Base-by-base conservation (phyloP, 1,140 invertebrate species). In the Heliconius himera region DNA sequence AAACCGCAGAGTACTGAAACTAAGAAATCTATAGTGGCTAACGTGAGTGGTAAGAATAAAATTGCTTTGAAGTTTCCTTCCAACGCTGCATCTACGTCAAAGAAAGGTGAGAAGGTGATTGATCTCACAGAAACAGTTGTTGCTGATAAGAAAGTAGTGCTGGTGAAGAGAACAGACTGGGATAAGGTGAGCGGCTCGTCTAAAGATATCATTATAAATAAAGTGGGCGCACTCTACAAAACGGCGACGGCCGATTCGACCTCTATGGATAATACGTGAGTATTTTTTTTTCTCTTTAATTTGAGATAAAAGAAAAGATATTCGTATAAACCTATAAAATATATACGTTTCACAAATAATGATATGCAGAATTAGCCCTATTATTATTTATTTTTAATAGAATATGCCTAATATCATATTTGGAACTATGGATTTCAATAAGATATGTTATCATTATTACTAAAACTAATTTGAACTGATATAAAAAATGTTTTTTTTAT, bases 191-290 rank as follows among this genome's bases (percentile, higher is more conserved):
- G 79, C 18, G 85, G 86, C 13, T 81, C 80, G 2, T 83, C 87
- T n/a, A 88, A 88, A 49, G 81, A 84, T 70, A 84, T 86, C 46
- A 79, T 84, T 18, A 77, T 82, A 70, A 80, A 66, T 41, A 77
- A 80, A 66, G 51, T 49, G 8, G 74, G 51, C 38, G 3, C n/a
- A 13, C 49, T 80, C 11, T 73, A 18, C 46, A 80, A 77, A 20
- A 33, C 51, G 18, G 56, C 76, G 38, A 73, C 5, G 22, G 51
- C 18, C 18, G 38, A 38, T 18, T 29, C 22, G 20, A 18, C 49
- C 1, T 60, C 77, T 16, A n/a, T 36, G 33, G 70, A 54, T 5
- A 8, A 51, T 29, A 71, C 26, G 76, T 77, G n/a, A 77, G 76
- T 77, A 71, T 71, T 3, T 51, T 51, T 49, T 18, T 18, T 51